Base-by-base conservation (phyloP, 2,888 invertebrate genomes). In the Oxytorus armatus region DNA sequence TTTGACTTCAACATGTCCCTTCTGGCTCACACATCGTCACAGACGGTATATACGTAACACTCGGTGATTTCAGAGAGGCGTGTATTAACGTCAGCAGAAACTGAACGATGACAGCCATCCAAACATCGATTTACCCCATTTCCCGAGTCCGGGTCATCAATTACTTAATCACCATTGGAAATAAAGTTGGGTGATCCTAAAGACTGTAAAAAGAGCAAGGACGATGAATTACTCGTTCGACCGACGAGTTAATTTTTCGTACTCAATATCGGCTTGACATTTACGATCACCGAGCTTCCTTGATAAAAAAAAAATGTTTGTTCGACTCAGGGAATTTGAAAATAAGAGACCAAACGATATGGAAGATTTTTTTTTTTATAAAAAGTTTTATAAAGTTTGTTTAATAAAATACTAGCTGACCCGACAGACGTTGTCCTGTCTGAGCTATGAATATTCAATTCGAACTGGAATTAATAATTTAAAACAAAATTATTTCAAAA, bases 41-140 rank as follows among this genome's bases (percentile, higher is more conserved):
- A 74, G 53, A 78, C 25, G 66, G 33, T 47, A 59, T 36, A 14
- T 4, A 11, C 29, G 29, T 4, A 29, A 36, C 10, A 51, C 47
- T 49, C 21, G 8, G 42, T 23, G 16, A 68, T 39, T 78, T 74
- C 39, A n/a, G 63, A 74, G 69, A 69, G 74, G 74, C 66, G 63
- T 74, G 36, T 59, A 69, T 25, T 10, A 57, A 63, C 39, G 25
- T 33, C 47, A 63, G 29, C 33, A 14, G 14, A 70, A 70, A 65
- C 57, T 14, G 36, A 70, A 66, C 39, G 55, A 65, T 66, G 65
- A 59, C 70, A 70, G 59, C 66, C 42, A 51, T 65, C 51, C 75
- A 75, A 79, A 75, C 44, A 70, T 42, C 78, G 61, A 55, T 36
- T 61, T 39, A 44, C 53, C 39, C 21, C 10, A 61, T 61, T 68